Conservation (phyloP, 2,113 vertebrate species). For the Piliocolobus tephrosceles region DNA sequence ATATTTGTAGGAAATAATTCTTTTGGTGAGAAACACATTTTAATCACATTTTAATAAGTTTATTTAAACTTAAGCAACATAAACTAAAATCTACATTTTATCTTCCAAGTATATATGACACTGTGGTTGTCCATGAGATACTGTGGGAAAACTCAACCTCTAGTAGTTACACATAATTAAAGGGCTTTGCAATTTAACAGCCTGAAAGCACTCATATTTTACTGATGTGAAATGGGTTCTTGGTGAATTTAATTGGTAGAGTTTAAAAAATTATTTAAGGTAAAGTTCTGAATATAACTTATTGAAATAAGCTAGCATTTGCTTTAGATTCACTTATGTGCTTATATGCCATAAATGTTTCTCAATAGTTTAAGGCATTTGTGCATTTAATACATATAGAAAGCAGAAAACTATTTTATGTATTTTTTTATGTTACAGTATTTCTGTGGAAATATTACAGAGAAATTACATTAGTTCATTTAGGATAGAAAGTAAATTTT, state of each 20-base stretch:
- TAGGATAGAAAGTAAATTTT: background rate
- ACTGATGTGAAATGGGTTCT: background rate
- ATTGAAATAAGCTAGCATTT: background rate
- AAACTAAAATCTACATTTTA: constrained; percentile 12
- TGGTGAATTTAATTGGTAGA: background rate
- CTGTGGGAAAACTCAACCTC: background rate
- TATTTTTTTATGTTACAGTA: background rate
- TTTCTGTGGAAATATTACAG: background rate
- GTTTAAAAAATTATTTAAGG: background rate
- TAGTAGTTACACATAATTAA: background rate
- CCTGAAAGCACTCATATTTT: background rate
- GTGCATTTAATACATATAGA: background rate
- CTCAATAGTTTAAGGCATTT: background rate
- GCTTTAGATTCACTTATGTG: background rate
- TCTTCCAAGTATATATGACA: background rate
- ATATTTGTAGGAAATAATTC: background rate
- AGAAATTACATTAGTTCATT: background rate
- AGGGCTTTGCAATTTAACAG: background rate
- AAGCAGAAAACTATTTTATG: background rate
- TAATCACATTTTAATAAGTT: background rate
- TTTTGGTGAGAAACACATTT: background rate
- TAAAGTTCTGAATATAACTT: background rate
- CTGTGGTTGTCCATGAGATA: background rate
- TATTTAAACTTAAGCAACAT: background rate
- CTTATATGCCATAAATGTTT: background rate